Conservation (phyloP, 2,113 vertebrate genomes). For the Cyphomyrus discorhynchus region DNA sequence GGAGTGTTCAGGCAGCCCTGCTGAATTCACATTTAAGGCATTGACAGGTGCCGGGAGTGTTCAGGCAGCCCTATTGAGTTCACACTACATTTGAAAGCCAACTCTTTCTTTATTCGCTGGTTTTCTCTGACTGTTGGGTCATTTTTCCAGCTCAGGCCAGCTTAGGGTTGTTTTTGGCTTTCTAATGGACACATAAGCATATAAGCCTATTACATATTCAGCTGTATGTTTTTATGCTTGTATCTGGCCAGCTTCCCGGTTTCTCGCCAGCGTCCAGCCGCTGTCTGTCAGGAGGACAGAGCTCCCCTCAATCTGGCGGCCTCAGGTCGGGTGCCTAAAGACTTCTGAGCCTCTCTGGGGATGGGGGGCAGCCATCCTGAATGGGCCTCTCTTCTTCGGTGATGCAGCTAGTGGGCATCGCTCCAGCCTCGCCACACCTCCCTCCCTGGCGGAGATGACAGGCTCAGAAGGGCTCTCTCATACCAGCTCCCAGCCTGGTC, state of each 20-base stretch:
- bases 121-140: neutral
- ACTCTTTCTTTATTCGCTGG: neutral
- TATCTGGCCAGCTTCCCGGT: neutral
- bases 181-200: neutral
- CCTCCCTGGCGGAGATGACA: neutral
- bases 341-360: neutral
- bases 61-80: neutral
- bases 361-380: neutral
- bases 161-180: neutral
- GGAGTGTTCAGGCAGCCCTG: too few species aligned
- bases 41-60: neutral
- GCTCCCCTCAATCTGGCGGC: neutral
- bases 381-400: neutral
- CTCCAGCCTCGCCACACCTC: neutral
- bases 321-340: neutral
- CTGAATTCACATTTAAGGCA: neutral
- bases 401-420: neutral
- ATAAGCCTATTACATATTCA: neutral
- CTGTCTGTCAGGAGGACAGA: neutral
- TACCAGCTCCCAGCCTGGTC: neutral
- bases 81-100: neutral
- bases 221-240: neutral
- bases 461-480: neutral
- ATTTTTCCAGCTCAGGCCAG: neutral
- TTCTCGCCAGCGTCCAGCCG: neutral